Percentiles rank a stretch among this genome's conserved stretches.
Conservation (phyloP, 2,797 vertebrate genomes). For the Hapalemur alaotrensis region DNA sequence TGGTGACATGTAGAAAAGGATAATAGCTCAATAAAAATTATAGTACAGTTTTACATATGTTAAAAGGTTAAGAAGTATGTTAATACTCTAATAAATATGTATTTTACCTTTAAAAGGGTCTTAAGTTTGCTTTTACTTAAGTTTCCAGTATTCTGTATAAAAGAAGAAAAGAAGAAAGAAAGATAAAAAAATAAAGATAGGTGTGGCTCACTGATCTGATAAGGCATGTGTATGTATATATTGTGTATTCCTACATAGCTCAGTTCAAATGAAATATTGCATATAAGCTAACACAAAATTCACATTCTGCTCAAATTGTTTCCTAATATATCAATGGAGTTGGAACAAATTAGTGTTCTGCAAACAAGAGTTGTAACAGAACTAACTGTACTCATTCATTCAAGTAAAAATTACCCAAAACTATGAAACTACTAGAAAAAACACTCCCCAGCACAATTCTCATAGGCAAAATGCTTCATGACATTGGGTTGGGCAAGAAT, state of each 20-base stretch:
- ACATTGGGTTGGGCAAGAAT: background rate
- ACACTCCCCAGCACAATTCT: background rate
- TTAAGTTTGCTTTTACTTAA: background rate
- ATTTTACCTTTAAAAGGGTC: background rate
- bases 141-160: background rate
- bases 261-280: background rate
- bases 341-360: background rate
- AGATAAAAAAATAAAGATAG: background rate
- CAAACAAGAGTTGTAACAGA: background rate
- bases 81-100: background rate
- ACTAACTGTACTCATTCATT: background rate
- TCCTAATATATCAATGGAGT: background rate
- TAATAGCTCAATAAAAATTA: background rate
- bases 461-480: background rate
- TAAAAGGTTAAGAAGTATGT: background rate
- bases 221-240: background rate
- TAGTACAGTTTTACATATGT: background rate
- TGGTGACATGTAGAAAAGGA: background rate
- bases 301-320: background rate
- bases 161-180: background rate
- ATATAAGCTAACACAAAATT: background rate
- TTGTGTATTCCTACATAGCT: background rate
- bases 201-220: background rate
- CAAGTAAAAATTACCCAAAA: background rate
- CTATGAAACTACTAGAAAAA: background rate